Evolutionary conservation across 2,797 vertebrate species (phyloP), one percentile per base, ranked within the genome.

Genomic region (Sebastes nivosus): DNA sequence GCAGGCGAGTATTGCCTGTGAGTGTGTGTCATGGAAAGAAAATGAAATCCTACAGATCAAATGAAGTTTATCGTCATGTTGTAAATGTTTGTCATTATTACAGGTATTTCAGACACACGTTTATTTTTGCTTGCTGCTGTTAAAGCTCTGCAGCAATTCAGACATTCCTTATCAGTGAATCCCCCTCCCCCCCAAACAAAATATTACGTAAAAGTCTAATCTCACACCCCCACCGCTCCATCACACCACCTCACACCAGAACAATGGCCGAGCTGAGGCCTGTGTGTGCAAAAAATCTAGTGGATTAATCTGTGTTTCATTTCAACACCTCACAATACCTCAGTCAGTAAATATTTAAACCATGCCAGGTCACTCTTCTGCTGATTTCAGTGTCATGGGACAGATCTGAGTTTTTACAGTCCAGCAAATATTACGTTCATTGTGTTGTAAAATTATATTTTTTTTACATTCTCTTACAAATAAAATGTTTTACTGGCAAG

Each of bases 171-270:
- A 78, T 83, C 75, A 75, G 34, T 63, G 61, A 92, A 87, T 75
- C 83, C 14, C 14, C 38, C 1, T 4, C 4, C 14, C 67, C 74
- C 75, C 74, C 24, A 88, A 88, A 88, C 7, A 50, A 50, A 50
- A 50, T 50, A 18, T 83, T 87, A 85, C 52, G 10, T 83, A 88
- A 92, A 74, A 74, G 79, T 75, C 34, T 87, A 82, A 91, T 90
- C 78, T 79, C 81, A 72, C 80, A 63, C 73, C 71, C 67, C 55
- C 58, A 18, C 74, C 29, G 36, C 61, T 54, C 55, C 61, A 54
- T 82, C 57, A 72, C 84, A 84, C 65, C 50, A 84, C 79, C 63
- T 84, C 83, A 46, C 72, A 76, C 69, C 64, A 74, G 67, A 85
- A 89, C 84, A 88, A 92, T 86, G 77, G 63, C 68, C 42, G 64